Percentiles rank a stretch among this genome's conserved stretches.
phyloP scores from a whole-genome alignment of 2,113 vertebrate genomes.

The Lycocorax pyrrhopterus region DNA sequence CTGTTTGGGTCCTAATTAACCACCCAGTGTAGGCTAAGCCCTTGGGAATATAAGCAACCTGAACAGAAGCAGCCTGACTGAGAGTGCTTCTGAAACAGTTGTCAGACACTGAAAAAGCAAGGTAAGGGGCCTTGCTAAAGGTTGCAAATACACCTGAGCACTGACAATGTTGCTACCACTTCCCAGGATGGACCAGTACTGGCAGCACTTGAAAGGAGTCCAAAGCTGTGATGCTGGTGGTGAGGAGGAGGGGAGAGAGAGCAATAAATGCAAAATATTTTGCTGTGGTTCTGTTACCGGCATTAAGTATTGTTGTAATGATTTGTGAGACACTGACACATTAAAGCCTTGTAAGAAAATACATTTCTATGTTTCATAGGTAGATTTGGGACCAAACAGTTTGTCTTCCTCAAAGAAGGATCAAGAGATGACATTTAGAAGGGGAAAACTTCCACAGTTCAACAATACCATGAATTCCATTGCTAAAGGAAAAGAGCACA shows the following conservation, averaged over 20 bases:
- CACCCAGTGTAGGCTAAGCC: fast-evolving
- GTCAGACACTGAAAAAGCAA: not conserved
- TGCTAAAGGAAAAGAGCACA: not conserved
- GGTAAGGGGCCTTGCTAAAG: not conserved
- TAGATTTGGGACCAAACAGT: not conserved
- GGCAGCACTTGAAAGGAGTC: not conserved
- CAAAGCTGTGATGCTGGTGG: not conserved
- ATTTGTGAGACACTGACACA: not conserved
- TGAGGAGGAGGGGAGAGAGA: not conserved
- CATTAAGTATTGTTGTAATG: not conserved
- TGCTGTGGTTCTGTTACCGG: not conserved
- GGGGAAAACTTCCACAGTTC: not conserved
- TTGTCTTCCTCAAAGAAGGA: not conserved
- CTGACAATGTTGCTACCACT: not conserved
- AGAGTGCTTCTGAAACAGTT: not conserved
- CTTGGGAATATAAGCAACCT: not conserved
- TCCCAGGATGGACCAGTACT: not conserved
- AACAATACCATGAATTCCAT: not conserved
- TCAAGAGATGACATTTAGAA: not conserved
- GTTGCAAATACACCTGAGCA: not conserved
- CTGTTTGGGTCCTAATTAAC: not conserved
- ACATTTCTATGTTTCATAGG: not conserved
- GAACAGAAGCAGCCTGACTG: not conserved
- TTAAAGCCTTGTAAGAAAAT: not conserved
- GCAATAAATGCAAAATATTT: not conserved